Evolutionary conservation across 2,888 invertebrate species (phyloP).

Genomic region (Elysia crispata): DNA sequence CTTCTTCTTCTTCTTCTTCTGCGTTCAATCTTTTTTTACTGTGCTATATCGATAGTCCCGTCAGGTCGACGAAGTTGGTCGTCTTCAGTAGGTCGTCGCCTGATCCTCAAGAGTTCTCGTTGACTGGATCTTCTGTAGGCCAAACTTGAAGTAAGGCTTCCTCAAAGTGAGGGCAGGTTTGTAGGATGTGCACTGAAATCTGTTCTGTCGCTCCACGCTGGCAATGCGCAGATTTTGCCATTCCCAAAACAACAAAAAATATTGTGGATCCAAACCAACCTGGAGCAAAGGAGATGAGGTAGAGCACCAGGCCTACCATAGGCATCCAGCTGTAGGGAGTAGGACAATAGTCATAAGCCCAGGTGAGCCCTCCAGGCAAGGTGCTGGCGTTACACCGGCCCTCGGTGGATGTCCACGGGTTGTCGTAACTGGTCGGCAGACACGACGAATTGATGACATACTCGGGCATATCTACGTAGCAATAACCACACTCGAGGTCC

Average conservation of each 20-base stretch:
- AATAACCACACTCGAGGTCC: constrained; percentile 79
- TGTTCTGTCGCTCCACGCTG: no score
- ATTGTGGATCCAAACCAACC: constrained; percentile 62
- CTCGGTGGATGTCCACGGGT: constrained; percentile 67
- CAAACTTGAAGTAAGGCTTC: not conserved
- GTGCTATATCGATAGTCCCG: no score
- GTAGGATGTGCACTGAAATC: no score
- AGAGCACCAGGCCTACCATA: constrained; percentile 78
- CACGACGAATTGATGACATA: constrained; percentile 74
- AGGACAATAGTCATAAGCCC: constrained; percentile 79
- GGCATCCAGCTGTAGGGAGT: constrained; percentile 78
- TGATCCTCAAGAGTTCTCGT: no score
- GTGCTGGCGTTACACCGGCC: constrained; percentile 72
- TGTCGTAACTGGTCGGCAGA: constrained; percentile 69
- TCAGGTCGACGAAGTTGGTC: no score
- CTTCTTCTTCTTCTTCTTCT: not conserved
- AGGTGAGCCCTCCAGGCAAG: constrained; percentile 65
- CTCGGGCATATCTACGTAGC: constrained; percentile 69
- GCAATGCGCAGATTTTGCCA: no score
- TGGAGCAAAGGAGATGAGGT: constrained; percentile 79
- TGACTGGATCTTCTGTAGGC: no score
- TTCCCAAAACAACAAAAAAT: no score
- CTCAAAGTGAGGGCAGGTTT: no score
- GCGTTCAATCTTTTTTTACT: no score
- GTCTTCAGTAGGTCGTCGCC: no score